A percentile compares a stretch with the other conserved stretches of the same genome.
These are phyloP conservation scores for Streblospio benedicti DNA, from an alignment of 1,140 invertebrate species.

Conservation along the genomic window DNA sequence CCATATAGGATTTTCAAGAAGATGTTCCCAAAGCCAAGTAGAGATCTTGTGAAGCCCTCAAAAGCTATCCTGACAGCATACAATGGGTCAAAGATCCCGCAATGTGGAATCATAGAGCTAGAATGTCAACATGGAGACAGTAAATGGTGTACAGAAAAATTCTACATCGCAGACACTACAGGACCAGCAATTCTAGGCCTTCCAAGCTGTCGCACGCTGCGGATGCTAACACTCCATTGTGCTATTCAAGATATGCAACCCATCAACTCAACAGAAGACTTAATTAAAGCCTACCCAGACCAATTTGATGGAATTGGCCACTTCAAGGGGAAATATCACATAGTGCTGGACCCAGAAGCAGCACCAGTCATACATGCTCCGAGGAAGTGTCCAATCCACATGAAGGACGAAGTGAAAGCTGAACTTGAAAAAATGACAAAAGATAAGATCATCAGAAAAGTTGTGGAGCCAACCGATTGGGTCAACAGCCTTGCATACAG, in stretches of 20 bases:
- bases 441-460: not conserved
- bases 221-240: not conserved
- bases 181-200: not conserved
- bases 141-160: not conserved
- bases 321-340: too few species aligned
- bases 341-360: too few species aligned
- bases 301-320: too few species aligned
- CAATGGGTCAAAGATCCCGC: not conserved
- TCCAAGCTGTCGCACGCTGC: not conserved
- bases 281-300: too few species aligned
- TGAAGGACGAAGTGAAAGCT: not conserved
- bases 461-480: conserved; percentile 5
- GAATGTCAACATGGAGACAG: not conserved
- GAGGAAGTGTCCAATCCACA: not conserved
- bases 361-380: not conserved
- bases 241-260: not conserved
- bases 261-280: too few species aligned
- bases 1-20: too few species aligned
- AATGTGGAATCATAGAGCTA: not conserved
- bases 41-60: not conserved
- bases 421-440: not conserved
- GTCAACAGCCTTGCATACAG: not conserved
- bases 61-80: not conserved
- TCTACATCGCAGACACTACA: not conserved
- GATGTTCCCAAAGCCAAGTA: too few species aligned